phyloP scores from a whole-genome alignment of 2,888 invertebrate genomes.

The Nomada fucata region DNA sequence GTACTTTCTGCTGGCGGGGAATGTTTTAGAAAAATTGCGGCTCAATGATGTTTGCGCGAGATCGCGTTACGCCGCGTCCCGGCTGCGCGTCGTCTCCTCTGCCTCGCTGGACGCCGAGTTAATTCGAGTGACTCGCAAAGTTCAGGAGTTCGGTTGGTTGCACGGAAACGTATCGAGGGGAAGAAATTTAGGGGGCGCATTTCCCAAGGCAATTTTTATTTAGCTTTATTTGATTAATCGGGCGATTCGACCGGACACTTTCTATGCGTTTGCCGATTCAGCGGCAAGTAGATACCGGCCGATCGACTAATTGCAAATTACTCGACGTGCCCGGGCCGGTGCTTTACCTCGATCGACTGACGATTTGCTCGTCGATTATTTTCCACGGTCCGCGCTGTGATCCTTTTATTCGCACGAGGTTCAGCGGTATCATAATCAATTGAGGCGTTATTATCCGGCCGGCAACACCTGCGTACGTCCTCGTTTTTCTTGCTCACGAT shows the following conservation, averaged over 20 bases:
- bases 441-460: slow-evolving; percentile 40
- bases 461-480: slow-evolving; percentile 56
- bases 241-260: too few species aligned
- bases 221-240: too few species aligned
- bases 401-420: slow-evolving; percentile 3
- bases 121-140: too few species aligned
- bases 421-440: slow-evolving; percentile 38
- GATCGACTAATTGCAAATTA: too few species aligned
- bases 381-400: neutral
- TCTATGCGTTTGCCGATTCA: too few species aligned
- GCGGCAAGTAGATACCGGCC: too few species aligned
- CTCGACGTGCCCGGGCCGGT: too few species aligned
- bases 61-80: slow-evolving; percentile 38
- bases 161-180: too few species aligned
- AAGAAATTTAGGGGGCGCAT: too few species aligned
- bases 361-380: neutral
- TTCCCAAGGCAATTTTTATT: too few species aligned
- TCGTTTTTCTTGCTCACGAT: slow-evolving; percentile 33
- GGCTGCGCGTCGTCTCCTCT: neutral
- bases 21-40: slow-evolving; percentile 64
- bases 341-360: neutral
- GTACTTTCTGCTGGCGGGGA: slow-evolving; percentile 64
- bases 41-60: slow-evolving; percentile 34
- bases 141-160: too few species aligned
- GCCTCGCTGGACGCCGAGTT: neutral